Evolutionary conservation across 1,140 invertebrate genomes (phyloP).

Genomic region (Trichonephila clavata): DNA sequence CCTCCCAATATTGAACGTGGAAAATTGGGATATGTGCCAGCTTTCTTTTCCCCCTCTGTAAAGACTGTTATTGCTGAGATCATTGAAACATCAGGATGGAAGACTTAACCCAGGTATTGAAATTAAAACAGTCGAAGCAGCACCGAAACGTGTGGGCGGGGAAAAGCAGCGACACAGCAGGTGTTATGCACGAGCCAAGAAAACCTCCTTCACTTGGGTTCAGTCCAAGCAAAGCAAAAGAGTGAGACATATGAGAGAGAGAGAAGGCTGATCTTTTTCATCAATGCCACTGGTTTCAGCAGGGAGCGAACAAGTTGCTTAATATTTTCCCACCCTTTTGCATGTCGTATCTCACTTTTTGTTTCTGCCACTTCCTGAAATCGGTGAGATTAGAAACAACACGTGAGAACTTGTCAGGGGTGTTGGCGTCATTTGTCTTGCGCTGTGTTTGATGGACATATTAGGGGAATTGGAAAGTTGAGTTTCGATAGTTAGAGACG

Average conservation of each 20-base stretch:
- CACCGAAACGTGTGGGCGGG: background rate
- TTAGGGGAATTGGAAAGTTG: too few species aligned
- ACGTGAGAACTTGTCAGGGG: background rate
- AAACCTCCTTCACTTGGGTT: background rate
- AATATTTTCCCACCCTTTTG: background rate
- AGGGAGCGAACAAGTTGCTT: background rate
- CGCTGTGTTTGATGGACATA: background rate
- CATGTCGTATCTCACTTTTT: background rate
- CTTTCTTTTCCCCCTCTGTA: too few species aligned
- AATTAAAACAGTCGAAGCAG: background rate
- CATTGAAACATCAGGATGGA: too few species aligned
- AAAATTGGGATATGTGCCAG: too few species aligned
- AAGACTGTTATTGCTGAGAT: too few species aligned
- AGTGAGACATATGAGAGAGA: background rate
- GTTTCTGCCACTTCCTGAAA: background rate
- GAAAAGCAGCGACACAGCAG: conserved; percentile 6
- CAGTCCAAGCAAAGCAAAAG: background rate
- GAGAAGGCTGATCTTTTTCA: background rate
- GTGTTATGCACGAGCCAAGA: conserved; percentile 11
- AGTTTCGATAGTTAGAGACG: too few species aligned
- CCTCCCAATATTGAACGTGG: too few species aligned
- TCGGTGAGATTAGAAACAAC: background rate
- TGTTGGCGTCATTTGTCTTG: background rate
- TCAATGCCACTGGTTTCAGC: conserved; percentile 5
- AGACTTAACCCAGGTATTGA: background rate